Conservation (phyloP, 2,797 vertebrate species). For the Fistularia tabacaria region DNA sequence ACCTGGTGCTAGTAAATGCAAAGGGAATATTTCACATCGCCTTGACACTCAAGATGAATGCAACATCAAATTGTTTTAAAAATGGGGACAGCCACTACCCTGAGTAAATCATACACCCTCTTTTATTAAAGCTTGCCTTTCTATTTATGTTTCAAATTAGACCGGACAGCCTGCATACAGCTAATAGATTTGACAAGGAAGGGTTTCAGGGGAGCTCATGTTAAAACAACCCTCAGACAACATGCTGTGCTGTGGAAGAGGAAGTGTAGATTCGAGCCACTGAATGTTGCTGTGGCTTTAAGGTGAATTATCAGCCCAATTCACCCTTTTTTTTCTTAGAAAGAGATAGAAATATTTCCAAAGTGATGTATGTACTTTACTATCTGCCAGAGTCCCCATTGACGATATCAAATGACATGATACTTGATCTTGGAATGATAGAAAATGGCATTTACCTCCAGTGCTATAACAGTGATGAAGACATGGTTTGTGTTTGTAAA, state of each 20-base stretch:
- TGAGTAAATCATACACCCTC: conserved; percentile 62
- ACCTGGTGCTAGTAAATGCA: conserved; percentile 72
- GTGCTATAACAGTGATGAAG: conserved; percentile 5
- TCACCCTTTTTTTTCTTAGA: conserved; percentile 6
- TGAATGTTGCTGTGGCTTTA: conserved; percentile 37
- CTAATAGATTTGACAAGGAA: conserved; percentile 48
- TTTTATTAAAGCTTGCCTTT: conserved; percentile 69
- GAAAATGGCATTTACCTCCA: conserved; percentile 26
- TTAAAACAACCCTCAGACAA: conserved; percentile 42
- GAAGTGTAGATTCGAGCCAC: conserved; percentile 54
- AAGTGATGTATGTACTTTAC: conserved; percentile 28
- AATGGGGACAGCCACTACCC: conserved; percentile 58
- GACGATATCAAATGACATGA: conserved; percentile 23
- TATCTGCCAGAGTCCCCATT: conserved; percentile 18
- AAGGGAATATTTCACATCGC: conserved; percentile 65
- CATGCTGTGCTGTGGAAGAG: conserved; percentile 54
- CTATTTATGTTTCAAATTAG: conserved; percentile 60
- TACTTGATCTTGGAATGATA: conserved; percentile 28
- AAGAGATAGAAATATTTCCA: conserved; percentile 17
- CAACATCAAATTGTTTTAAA: conserved; percentile 71
- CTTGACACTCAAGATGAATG: conserved; percentile 68
- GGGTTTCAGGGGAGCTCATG: conserved; percentile 32
- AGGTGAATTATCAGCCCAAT: conserved; percentile 22
- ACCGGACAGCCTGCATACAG: conserved; percentile 28
- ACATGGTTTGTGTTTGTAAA: conserved; percentile 38